These are phyloP conservation scores for Melinaea menophilus DNA, from an alignment of 2,888 invertebrate species.

Conservation along the genomic window DNA sequence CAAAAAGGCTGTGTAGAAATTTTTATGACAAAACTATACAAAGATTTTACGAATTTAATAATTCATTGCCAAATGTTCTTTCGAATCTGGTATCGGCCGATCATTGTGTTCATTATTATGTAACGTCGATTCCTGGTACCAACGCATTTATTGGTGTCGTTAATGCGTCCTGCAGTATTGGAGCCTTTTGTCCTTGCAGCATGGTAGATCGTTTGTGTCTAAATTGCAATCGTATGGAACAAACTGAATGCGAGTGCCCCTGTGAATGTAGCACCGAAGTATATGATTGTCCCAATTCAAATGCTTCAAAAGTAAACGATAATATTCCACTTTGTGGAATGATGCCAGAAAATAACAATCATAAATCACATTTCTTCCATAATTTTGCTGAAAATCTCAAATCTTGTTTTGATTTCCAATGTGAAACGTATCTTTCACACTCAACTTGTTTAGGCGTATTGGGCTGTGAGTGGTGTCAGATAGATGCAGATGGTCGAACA, in stretches of 20 bases:
- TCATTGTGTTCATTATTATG: constrained; percentile 91
- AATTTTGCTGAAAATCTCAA: constrained; percentile 77
- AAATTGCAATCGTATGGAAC: constrained; percentile 96
- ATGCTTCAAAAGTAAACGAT: constrained; percentile 50
- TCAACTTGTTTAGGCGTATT: constrained; percentile 84
- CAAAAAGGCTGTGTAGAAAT: constrained; percentile 90
- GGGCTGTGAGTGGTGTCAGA: constrained; percentile 95
- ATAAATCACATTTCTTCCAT: constrained; percentile 70
- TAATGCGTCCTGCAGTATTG: constrained; percentile 90
- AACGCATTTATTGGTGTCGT: constrained; percentile 93
- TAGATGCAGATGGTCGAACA: constrained; percentile 85
- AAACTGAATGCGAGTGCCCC: constrained; percentile 96
- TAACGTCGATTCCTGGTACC: constrained; percentile 88
- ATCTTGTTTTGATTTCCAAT: constrained; percentile 82
- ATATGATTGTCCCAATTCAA: constrained; percentile 59
- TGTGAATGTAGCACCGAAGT: constrained; percentile 87
- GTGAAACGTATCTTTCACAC: constrained; percentile 81
- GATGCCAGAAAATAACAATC: constrained; percentile 69
- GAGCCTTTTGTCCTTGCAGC: constrained; percentile 95
- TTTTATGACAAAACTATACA: constrained; percentile 92
- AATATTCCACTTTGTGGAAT: constrained; percentile 67
- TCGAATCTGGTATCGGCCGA: constrained; percentile 92
- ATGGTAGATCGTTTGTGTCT: constrained; percentile 92
- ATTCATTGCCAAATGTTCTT: constrained; percentile 84
- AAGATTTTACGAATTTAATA: constrained; percentile 90